Evolutionary conservation across 35 echinoderm and acorn worm genomes (phyloP).

Genomic region (Diadema setosum): DNA sequence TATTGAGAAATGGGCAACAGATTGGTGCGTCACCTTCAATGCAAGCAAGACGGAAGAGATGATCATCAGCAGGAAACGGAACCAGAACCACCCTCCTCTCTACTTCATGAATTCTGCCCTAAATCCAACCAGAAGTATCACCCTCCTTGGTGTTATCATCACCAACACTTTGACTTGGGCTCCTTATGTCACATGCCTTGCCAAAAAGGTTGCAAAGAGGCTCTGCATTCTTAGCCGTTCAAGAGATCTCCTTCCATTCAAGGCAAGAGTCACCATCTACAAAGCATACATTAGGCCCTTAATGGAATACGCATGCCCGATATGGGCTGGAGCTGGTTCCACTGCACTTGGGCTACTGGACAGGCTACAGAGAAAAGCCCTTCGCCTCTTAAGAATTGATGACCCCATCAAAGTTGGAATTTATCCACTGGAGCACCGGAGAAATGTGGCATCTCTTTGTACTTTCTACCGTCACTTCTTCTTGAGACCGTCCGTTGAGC

Average conservation of each 20-base stretch:
- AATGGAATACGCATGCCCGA: background rate
- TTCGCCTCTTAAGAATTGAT: background rate
- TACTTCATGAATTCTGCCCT: background rate
- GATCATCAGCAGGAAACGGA: background rate
- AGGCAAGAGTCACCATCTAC: background rate
- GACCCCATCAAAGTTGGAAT: background rate
- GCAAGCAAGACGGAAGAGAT: background rate
- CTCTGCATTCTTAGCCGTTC: background rate
- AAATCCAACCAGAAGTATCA: background rate
- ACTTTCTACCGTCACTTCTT: too few relatives aligned
- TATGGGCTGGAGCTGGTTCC: background rate
- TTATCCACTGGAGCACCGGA: too few relatives aligned
- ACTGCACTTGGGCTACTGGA: background rate
- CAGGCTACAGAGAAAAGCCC: background rate
- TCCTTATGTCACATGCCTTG: too few relatives aligned
- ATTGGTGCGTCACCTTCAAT: background rate
- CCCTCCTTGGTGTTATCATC: slow-evolving; percentile 3
- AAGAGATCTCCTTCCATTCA: background rate
- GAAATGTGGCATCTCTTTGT: too few relatives aligned
- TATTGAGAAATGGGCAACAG: background rate
- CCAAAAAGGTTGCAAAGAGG: background rate
- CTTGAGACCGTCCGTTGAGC: background rate
- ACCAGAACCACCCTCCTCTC: slow-evolving; percentile 7
- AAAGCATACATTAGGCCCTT: background rate
- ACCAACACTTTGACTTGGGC: background rate